These are phyloP conservation scores for Craseonycteris thonglongyai DNA, from an alignment of 2,113 vertebrate genomes.

Conservation along the genomic window DNA sequence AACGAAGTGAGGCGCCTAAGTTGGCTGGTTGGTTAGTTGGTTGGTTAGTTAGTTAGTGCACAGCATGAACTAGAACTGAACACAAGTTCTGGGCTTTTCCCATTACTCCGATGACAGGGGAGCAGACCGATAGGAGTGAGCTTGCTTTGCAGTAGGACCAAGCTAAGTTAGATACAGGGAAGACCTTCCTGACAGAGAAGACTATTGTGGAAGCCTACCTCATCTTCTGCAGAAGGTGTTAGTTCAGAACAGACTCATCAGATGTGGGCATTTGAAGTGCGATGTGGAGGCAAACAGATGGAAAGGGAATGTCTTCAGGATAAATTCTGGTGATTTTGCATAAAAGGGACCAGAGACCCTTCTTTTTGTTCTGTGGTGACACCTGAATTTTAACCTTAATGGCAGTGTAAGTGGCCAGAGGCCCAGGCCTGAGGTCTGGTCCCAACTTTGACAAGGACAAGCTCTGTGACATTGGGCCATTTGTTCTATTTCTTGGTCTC, in stretches of 20 bases:
- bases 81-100: background rate
- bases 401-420: background rate
- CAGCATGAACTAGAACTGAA: background rate
- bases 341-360: background rate
- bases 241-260: background rate
- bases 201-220: background rate
- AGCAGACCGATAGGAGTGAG: background rate
- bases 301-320: background rate
- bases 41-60: background rate
- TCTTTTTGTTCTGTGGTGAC: background rate
- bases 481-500: background rate
- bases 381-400: background rate
- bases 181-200: background rate
- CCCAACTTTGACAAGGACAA: background rate
- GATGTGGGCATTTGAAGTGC: background rate
- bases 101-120: background rate
- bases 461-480: background rate
- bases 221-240: background rate
- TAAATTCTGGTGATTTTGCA: background rate
- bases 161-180: background rate
- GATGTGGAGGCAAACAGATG: background rate
- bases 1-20: too few relatives aligned
- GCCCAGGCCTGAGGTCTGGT: background rate
- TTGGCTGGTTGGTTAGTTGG: background rate
- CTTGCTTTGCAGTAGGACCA: background rate